A percentile compares a stretch with the other conserved stretches of the same genome.
Evolutionary conservation across 2,797 vertebrate species (phyloP).

Genomic region (Enteromius treurensis): DNA sequence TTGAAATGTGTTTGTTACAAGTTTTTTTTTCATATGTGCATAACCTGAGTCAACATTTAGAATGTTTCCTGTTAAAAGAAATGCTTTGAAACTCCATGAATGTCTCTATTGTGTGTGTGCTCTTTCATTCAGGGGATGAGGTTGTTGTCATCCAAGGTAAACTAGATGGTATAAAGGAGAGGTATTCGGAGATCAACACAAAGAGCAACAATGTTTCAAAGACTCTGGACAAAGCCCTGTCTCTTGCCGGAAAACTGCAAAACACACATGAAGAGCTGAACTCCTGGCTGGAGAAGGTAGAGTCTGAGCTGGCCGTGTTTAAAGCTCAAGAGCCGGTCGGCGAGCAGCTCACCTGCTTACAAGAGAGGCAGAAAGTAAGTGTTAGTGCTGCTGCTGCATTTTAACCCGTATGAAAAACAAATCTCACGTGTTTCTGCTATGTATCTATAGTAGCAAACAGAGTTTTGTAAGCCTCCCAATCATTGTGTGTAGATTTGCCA

Average conservation of each 20-base stretch:
- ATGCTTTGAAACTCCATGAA: neutral
- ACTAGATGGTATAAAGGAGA: slow-evolving; percentile 92
- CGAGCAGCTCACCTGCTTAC: slow-evolving; percentile 81
- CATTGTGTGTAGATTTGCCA: neutral
- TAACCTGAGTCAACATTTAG: neutral
- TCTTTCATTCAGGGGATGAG: slow-evolving; percentile 86
- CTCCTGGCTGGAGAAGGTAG: slow-evolving; percentile 86
- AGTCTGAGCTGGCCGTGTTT: slow-evolving; percentile 82
- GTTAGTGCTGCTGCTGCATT: neutral
- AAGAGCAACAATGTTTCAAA: slow-evolving; percentile 85
- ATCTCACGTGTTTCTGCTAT: neutral
- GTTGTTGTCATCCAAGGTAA: slow-evolving; percentile 96
- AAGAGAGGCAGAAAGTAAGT: slow-evolving; percentile 75
- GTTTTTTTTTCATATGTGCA: neutral
- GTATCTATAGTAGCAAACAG: neutral
- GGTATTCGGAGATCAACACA: slow-evolving; percentile 90
- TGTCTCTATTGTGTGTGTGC: neutral
- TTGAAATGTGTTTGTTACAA: neutral
- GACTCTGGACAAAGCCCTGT: slow-evolving; percentile 85
- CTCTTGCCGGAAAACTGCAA: slow-evolving; percentile 84
- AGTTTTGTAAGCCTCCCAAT: neutral
- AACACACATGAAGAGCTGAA: slow-evolving; percentile 81
- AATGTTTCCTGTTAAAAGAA: neutral
- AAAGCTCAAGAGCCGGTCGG: slow-evolving; percentile 78
- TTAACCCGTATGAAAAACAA: too few relatives aligned